These are phyloP conservation scores for Rhabdophis nuchalis DNA, from an alignment of 2,797 vertebrate species.

Conservation along the genomic window DNA sequence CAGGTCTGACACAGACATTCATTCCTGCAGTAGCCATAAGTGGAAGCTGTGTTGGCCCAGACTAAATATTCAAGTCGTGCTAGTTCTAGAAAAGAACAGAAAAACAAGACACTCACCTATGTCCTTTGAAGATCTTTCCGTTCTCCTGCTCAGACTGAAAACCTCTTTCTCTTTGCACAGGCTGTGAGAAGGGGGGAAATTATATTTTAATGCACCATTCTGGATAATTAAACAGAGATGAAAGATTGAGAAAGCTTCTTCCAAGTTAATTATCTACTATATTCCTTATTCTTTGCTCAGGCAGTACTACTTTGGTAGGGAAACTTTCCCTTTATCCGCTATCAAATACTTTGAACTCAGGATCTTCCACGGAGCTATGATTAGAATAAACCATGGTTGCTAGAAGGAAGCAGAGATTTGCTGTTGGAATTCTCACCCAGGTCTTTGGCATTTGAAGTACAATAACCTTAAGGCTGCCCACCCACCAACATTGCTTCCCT, in stretches of 20 bases:
- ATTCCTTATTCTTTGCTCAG: background rate
- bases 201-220: background rate
- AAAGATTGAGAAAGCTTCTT: background rate
- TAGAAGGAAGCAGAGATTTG: background rate
- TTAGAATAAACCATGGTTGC: background rate
- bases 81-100: background rate
- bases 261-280: background rate
- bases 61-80: background rate
- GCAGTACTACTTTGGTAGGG: background rate
- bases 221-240: background rate
- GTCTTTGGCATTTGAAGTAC: background rate
- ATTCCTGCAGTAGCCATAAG: background rate
- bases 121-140: conserved; percentile 89
- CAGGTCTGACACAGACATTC: no score
- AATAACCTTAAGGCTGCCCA: background rate
- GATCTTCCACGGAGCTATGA: background rate
- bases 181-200: conserved; percentile 63
- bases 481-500: background rate
- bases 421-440: background rate
- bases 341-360: background rate
- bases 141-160: conserved; percentile 84
- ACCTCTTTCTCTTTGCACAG: conserved; percentile 78
- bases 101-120: conserved; percentile 74
- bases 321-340: background rate
- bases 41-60: background rate